A percentile compares a stretch with the other conserved stretches of the same genome.
Conservation (phyloP, 2,797 vertebrate genomes). For the Chanos chanos region DNA sequence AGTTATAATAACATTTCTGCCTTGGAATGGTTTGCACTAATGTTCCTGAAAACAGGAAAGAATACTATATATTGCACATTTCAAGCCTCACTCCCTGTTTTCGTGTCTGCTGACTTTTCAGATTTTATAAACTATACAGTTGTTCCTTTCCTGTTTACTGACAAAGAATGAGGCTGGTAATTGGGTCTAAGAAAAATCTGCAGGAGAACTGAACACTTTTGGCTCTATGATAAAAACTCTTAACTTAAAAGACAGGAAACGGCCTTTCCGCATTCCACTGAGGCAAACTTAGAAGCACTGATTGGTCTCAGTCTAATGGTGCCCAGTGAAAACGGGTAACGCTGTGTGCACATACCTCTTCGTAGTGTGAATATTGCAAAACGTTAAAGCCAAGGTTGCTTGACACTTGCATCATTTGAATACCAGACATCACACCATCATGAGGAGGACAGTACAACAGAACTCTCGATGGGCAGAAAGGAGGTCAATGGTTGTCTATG, state of each 20-base stretch:
- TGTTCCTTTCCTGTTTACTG: slow-evolving; percentile 66
- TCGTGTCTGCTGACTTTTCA: slow-evolving; percentile 44
- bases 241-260: slow-evolving; percentile 64
- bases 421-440: too few species aligned
- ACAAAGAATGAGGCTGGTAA: slow-evolving; percentile 36
- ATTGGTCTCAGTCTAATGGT: slow-evolving; percentile 12
- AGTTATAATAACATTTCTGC: too few species aligned
- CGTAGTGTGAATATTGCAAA: not conserved
- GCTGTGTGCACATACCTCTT: not conserved
- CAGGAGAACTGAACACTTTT: slow-evolving; percentile 30
- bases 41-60: too few species aligned
- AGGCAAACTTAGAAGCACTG: slow-evolving; percentile 28
- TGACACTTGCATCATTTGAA: too few species aligned
- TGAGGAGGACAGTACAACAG: slow-evolving; percentile 49
- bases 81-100: slow-evolving; percentile 20
- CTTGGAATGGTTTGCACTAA: too few species aligned
- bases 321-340: slow-evolving; percentile 1
- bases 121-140: slow-evolving; percentile 49
- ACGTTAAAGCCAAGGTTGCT: not conserved
- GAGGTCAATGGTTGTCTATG: slow-evolving; percentile 69
- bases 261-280: slow-evolving; percentile 70
- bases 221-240: slow-evolving; percentile 50
- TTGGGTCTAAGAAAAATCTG: slow-evolving; percentile 49
- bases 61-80: too few species aligned
- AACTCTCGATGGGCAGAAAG: slow-evolving; percentile 71